Base-by-base conservation (phyloP, 2,888 invertebrate genomes). In the Limnephilus lunatus region DNA sequence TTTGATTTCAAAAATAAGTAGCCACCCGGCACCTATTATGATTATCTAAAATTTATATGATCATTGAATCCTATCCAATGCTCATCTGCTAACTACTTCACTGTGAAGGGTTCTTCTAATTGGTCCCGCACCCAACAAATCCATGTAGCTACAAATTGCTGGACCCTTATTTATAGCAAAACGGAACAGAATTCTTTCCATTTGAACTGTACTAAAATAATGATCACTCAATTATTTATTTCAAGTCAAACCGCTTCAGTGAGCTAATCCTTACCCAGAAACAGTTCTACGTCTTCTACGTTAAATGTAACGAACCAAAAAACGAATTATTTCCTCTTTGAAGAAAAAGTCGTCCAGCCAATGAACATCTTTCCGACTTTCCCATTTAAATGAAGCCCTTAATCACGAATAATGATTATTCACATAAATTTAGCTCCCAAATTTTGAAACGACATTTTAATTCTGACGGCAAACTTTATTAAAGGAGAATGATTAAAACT, bases 401-500 rank as follows among this genome's bases (percentile, higher is more conserved):
- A 89, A 89, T 80, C 80, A 44, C 80, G 88, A 89, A 89, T 89
- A 89, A 89, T 80, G 15, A 31, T 81, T 68, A 81, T 89, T 80
- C 68, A 31, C 44, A 44, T 44, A 86, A 86, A 86, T 86, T 44
- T 44, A n/a, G 44, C 32, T 35, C 39, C 30, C 25, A 89, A 68
- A 89, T 80, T 80, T 80, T 32, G 81, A 80, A 80, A 89, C 15
- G 80, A 89, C 88, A 35, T 80, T 89, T 88, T 88, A 53, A 88
- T 88, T 88, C 25, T 68, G 11, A 80, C n/a, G 9, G 35, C 11
- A 31, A 89, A 89, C 80, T 81, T 89, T 89, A 35, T 80, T 89
- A 89, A 89, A 89, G 80, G 32, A 44, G 88, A 89, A 81, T 89
- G 80, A 89, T 80, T 89, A 80, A 89, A 89, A 89, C 48, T 87